Base-by-base conservation (phyloP, 2,113 vertebrate genomes). In the Pelusios castaneus region DNA sequence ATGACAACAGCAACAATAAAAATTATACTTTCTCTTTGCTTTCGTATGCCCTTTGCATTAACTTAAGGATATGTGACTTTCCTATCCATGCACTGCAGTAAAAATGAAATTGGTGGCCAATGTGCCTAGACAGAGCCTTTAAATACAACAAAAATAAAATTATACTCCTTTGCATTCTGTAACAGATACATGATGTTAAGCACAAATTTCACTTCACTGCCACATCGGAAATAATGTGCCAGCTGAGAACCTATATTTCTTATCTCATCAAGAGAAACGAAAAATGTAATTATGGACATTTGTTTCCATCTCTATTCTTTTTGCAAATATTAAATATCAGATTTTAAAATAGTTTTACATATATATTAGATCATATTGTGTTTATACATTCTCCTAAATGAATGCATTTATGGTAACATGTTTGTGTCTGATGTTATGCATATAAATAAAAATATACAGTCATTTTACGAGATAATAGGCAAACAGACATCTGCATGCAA, bases 361-460 rank as follows among this genome's bases (percentile, higher is more conserved):
- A 51, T 89, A 87, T 95, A 96, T 96, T 92, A 95, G 87, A 91
- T 97, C 77, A 93, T 92, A 77, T 89, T 95, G 51, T 96, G 78
- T 92, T 97, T 96, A 91, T 93, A 60, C 82, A 88, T 91, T 97
- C 87, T 94, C 45, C 56, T 96, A 97, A 97, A 95, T 95, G 45
- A 92, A 93, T 95, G 83, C 22, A 58, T 80, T 94, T 93, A 95
- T 92, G 82, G 63, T 93, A 97, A 95, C 79, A 92, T 94, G 22
- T 96, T 96, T 96, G 19, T 94, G 54, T 92, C 84, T 97, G 89
- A 92, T 85, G 8, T 95, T 97, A 92, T 41, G 94, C 88, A 92
- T 90, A 97, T 89, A 97, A 97, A 98, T 97, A 97, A 97, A 97
- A 97, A 94, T 89, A 96, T 73, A 92, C 19, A 92, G 87, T 95